phyloP scores from a whole-genome alignment of 35 echinoderm and acorn worm genomes.

The Stichopus chloronotus region DNA sequence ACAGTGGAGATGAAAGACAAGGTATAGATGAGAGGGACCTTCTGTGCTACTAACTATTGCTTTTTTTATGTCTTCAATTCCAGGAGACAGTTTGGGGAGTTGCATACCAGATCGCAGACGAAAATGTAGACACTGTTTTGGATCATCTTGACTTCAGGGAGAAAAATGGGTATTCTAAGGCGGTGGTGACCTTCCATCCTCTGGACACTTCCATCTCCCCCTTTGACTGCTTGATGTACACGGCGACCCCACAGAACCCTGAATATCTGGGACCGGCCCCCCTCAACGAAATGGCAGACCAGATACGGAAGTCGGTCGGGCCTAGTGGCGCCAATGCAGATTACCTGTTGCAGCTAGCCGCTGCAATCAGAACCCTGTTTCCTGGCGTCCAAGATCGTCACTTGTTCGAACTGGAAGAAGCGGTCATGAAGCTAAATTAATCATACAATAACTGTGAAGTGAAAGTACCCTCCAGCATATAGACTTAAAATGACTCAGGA shows the following conservation, averaged over 20 bases:
- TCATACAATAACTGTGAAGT: not conserved
- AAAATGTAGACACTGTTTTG: slow-evolving; percentile 55
- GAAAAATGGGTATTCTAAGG: slow-evolving; percentile 81
- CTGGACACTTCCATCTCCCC: slow-evolving; percentile 29
- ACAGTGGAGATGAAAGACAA: no score
- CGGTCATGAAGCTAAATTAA: slow-evolving; percentile 26
- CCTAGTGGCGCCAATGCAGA: slow-evolving; percentile 87
- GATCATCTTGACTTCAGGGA: slow-evolving; percentile 88
- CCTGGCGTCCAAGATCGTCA: slow-evolving; percentile 73
- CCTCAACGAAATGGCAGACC: slow-evolving; percentile 76
- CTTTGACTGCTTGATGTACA: slow-evolving; percentile 72
- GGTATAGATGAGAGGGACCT: no score
- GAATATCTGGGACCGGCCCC: slow-evolving; percentile 85
- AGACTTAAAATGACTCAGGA: no score
- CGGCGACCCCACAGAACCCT: slow-evolving; percentile 71
- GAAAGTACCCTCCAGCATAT: no score
- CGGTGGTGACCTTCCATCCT: slow-evolving; percentile 71
- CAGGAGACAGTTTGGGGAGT: slow-evolving; percentile 94
- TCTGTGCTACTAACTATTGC: not conserved
- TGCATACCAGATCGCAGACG: slow-evolving; percentile 84
- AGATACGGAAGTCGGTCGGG: slow-evolving; percentile 79
- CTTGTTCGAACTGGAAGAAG: slow-evolving; percentile 83
- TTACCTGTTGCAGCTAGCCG: slow-evolving; percentile 79
- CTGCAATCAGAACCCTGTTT: slow-evolving; percentile 63
- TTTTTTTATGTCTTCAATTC: not conserved